Conservation (phyloP, 2,797 vertebrate species). For the Sylvia borin region DNA sequence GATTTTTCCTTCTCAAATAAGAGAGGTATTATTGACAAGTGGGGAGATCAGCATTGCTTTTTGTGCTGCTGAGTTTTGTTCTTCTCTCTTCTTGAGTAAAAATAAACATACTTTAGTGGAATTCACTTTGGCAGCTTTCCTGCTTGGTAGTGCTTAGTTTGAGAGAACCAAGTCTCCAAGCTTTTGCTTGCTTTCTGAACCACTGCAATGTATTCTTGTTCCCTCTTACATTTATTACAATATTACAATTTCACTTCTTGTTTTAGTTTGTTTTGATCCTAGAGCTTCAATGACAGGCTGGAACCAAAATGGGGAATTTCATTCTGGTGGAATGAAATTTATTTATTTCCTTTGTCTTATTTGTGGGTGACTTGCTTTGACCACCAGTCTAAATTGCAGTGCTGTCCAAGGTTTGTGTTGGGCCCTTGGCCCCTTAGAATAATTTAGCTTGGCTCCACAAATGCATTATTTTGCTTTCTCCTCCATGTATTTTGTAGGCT, state of each 20-base stretch:
- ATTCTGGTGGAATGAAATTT: not conserved
- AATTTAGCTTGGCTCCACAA: not conserved
- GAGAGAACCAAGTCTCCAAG: not conserved
- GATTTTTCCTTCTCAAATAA: not conserved
- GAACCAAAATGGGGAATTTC: not conserved
- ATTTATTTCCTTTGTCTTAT: not conserved
- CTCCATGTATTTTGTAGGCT: constrained; percentile 59
- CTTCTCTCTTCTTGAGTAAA: not conserved
- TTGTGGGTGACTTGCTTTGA: not conserved
- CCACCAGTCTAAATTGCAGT: not conserved
- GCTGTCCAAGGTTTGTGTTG: not conserved
- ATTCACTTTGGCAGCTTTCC: not conserved
- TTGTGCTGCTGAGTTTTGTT: not conserved
- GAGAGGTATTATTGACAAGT: not conserved
- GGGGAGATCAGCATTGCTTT: not conserved
- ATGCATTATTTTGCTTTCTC: not conserved
- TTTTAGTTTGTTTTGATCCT: not conserved
- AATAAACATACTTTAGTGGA: not conserved
- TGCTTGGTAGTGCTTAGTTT: not conserved
- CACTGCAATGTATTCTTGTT: not conserved
- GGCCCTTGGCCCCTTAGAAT: not conserved
- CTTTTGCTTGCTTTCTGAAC: not conserved
- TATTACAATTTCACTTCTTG: not conserved
- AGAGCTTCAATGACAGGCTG: not conserved
- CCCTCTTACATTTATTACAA: not conserved